Conservation (phyloP, 2,797 vertebrate species). For the Morelia viridis region DNA sequence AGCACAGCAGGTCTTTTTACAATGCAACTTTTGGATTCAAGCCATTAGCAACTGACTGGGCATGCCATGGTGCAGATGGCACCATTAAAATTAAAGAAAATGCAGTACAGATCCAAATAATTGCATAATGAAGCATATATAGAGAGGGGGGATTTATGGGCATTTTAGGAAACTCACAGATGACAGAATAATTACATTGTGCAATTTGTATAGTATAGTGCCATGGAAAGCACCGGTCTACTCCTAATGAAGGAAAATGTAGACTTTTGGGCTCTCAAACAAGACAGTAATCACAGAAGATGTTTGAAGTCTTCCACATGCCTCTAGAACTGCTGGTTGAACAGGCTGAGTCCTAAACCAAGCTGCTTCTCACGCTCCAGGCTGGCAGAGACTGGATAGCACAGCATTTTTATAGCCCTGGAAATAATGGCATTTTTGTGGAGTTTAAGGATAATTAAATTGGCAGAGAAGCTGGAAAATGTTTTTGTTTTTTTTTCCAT, state of each 20-base stretch:
- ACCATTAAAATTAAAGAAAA: neutral
- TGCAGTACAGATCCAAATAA: neutral
- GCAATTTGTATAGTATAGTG: neutral
- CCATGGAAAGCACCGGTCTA: neutral
- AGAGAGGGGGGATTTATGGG: neutral
- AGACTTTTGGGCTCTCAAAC: neutral
- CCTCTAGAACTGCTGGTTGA: conserved; percentile 27
- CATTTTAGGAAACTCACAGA: neutral
- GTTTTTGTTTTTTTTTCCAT: neutral
- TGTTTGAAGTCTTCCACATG: neutral
- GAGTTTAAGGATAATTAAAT: neutral
- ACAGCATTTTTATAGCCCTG: neutral
- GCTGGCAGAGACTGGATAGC: neutral
- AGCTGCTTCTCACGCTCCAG: neutral
- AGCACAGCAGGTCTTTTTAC: neutral
- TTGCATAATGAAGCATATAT: neutral
- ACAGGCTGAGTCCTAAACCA: conserved; percentile 40
- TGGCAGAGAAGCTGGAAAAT: neutral
- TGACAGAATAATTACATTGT: neutral
- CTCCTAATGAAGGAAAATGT: neutral
- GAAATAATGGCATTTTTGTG: neutral
- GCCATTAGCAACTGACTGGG: neutral
- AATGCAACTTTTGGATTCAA: neutral
- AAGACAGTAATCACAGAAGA: neutral
- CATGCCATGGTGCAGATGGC: neutral